Evolutionary conservation across 1,140 invertebrate genomes (phyloP).

Genomic region (Cotesia typhae): DNA sequence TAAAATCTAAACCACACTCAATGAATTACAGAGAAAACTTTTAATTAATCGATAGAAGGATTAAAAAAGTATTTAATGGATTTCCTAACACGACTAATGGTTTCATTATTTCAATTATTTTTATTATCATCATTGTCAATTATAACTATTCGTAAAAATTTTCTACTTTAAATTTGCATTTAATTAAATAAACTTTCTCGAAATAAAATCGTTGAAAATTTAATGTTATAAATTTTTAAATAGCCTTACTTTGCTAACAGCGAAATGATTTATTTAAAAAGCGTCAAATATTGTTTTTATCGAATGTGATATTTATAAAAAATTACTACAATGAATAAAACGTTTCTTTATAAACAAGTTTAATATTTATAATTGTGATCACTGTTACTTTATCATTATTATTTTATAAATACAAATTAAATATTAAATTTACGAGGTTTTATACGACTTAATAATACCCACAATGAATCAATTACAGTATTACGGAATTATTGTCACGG

Average conservation of each 20-base stretch:
- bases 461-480: conserved; percentile 59
- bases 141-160: not conserved
- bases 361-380: not conserved
- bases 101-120: no score
- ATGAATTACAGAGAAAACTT: conserved; percentile 11
- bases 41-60: not conserved
- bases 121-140: not conserved
- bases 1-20: conserved; percentile 7
- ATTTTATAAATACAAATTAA: not conserved
- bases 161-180: not conserved
- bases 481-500: conserved; percentile 50
- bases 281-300: no score
- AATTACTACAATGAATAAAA: no score
- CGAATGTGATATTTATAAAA: no score
- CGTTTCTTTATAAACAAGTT: no score
- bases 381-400: not conserved
- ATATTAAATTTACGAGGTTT: conserved; percentile 38
- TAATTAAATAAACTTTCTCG: not conserved
- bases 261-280: no score
- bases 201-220: not conserved
- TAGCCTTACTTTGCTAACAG: no score
- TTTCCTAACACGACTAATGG: no score
- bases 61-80: not conserved
- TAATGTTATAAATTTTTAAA: not conserved
- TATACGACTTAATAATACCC: conserved; percentile 49